Evolutionary conservation across 1,140 invertebrate genomes (phyloP), one percentile per base, ranked within the genome.

Genomic region (Planococcus citri): DNA sequence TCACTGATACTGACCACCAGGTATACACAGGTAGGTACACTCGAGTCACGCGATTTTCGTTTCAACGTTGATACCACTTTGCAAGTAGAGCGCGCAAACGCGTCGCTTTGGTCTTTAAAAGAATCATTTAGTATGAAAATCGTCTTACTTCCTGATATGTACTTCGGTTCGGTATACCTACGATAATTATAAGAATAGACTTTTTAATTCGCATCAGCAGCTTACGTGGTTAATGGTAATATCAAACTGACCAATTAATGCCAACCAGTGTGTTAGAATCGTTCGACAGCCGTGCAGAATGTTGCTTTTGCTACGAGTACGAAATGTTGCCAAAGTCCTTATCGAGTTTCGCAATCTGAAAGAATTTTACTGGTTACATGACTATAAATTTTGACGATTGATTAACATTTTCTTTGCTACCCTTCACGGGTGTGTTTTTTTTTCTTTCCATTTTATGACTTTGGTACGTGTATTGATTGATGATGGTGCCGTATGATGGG

Each of bases 1-100:
- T 64, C 60, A 64, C 60, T 25, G 60, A 64, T 64, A 64, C 60
- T 64, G 60, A 64, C 60, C 60, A 64, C 60, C 60, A 20, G 24
- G 60, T 64, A 64, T 64, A 64, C 60, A 64, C 60, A 27, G 60
- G 14, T 64, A 64, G 20, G 60, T 64, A 64, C 60, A 64, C 10
- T 64, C 25, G 22, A 64, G 60, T 64, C 60, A 64, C 60, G 60
- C 60, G 60, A 64, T 64, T 64, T 17, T 25, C 22, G 10, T 25
- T 64, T 64, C 21, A 25, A 12, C 60, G 60, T 64, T 64, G 21
- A 64, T 64, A 25, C 10, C 25, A 25, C 17, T n/a, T 64, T 25
- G 14, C 9, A 64, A 64, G 25, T 27, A 64, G 60, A 64, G 60
- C 60, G 57, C 57, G 60, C 60, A 64, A 64, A 64, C 60, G 21